Conservation (phyloP, 1,140 invertebrate species). For the Brachionus calyciflorus region DNA sequence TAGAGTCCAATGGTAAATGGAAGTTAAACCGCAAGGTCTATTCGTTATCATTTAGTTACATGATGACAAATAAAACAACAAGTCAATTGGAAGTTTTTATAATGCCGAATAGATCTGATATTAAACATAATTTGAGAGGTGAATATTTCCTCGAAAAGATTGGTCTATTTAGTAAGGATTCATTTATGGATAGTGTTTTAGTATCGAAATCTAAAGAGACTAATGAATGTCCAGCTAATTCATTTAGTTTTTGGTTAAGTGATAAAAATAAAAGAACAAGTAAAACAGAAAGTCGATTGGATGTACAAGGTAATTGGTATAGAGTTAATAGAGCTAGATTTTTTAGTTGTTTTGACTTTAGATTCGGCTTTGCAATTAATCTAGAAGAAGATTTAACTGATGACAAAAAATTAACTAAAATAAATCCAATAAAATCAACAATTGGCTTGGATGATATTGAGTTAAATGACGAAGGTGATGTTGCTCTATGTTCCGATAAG, state of each 20-base stretch:
- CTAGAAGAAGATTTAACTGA: background rate
- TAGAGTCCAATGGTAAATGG: background rate
- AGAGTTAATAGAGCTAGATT: background rate
- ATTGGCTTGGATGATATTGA: conserved; percentile 17
- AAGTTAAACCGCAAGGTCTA: background rate
- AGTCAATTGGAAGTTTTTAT: background rate
- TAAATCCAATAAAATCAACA: background rate
- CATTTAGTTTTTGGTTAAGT: background rate
- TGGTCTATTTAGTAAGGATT: background rate
- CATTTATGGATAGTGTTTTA: background rate
- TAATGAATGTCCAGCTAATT: background rate
- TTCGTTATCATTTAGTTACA: conserved; percentile 13
- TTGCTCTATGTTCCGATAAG: conserved; percentile 3
- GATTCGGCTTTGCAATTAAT: background rate
- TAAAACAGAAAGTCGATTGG: background rate
- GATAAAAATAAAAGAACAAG: background rate
- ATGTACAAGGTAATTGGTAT: background rate
- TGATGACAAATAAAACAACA: background rate
- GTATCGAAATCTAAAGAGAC: background rate
- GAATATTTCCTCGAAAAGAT: background rate
- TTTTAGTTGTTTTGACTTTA: conserved; percentile 20
- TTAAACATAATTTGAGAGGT: background rate
- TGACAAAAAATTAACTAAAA: background rate
- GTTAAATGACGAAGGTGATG: conserved; percentile 15
- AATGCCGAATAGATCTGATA: background rate